Conservation (phyloP, 2,113 vertebrate species). For the Sula dactylatra region DNA sequence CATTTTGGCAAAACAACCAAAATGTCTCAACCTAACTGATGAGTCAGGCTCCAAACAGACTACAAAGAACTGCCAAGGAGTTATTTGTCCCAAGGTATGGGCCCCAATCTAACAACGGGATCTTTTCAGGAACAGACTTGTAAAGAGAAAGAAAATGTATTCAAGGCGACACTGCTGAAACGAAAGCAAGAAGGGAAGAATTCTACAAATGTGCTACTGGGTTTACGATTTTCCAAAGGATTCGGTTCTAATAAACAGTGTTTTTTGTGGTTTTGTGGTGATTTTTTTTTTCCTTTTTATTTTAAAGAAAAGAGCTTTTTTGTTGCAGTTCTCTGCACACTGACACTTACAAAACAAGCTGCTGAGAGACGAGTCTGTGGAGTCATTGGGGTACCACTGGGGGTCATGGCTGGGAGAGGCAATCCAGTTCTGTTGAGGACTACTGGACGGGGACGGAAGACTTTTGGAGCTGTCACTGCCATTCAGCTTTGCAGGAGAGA, state of each 20-base stretch:
- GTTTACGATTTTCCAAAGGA: not conserved
- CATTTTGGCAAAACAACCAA: not conserved
- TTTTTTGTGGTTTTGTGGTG: too few species aligned
- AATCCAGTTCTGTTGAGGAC: constrained; percentile 93
- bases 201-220: not conserved
- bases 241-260: not conserved
- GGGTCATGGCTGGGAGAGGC: constrained; percentile 95
- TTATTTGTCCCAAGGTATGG: not conserved
- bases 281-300: too few species aligned
- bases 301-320: not conserved
- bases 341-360: constrained; percentile 90
- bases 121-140: not conserved
- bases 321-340: not conserved
- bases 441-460: constrained; percentile 86
- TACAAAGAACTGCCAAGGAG: not conserved
- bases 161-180: not conserved
- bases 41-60: constrained; percentile 14
- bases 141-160: not conserved
- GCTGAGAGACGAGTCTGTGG: constrained; percentile 91
- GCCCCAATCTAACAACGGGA: not conserved
- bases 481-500: constrained; percentile 91
- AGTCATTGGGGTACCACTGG: constrained; percentile 98
- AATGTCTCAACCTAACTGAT: not conserved
- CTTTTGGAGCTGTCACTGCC: constrained; percentile 89
- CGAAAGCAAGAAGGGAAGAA: not conserved